Conservation (phyloP, 2,797 vertebrate species). For the Micromesistius poutassou region DNA sequence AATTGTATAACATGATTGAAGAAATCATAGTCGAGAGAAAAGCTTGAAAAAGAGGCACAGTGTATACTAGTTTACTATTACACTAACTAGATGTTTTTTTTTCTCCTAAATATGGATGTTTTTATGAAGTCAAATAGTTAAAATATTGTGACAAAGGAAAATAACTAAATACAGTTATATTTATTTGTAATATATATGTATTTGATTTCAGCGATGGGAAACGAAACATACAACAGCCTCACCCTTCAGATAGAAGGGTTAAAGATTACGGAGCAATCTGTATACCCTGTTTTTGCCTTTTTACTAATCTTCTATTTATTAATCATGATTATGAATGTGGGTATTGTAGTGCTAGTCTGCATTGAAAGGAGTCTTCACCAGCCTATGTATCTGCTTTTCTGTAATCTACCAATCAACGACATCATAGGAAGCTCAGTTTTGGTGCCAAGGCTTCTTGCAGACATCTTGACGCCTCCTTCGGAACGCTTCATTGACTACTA, state of each 20-base stretch:
- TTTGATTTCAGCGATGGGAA: conserved; percentile 41
- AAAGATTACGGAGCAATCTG: conserved; percentile 19
- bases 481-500: conserved; percentile 65
- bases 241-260: conserved; percentile 48
- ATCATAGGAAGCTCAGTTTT: conserved; percentile 60
- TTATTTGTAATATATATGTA: no score
- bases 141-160: no score
- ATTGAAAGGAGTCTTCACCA: conserved; percentile 59
- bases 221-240: conserved; percentile 41
- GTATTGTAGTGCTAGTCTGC: conserved; percentile 26
- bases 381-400: conserved; percentile 73
- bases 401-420: conserved; percentile 65
- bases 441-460: conserved; percentile 60
- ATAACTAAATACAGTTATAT: no score
- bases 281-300: conserved; percentile 38
- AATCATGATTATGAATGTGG: conserved; percentile 39
- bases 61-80: no score
- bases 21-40: no score
- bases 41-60: no score
- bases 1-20: no score
- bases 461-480: conserved; percentile 59
- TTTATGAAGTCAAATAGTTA: no score
- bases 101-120: no score
- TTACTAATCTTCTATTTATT: conserved; percentile 42
- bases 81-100: no score